Conservation (phyloP, 2,888 invertebrate species). For the Junonia oenone region DNA sequence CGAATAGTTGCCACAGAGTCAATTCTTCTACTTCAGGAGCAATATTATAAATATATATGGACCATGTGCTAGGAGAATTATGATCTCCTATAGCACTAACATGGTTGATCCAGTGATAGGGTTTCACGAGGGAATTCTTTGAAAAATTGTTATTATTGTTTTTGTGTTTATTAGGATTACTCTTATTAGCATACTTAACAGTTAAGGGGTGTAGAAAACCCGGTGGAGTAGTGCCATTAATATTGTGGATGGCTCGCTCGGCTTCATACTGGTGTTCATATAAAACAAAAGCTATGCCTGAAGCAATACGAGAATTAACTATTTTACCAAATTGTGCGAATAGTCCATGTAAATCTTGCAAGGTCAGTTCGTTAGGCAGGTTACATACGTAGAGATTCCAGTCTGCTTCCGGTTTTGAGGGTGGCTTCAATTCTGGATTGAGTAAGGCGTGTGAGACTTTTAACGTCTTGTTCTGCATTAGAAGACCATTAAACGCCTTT, state of each 20-base stretch:
- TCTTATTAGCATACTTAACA: slow-evolving; percentile 80
- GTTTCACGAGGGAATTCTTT: slow-evolving; percentile 67
- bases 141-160: slow-evolving; percentile 72
- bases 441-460: slow-evolving; percentile 76
- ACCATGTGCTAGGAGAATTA: slow-evolving; percentile 74
- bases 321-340: slow-evolving; percentile 79
- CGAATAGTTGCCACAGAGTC: slow-evolving; percentile 75
- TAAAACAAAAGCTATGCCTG: slow-evolving; percentile 77
- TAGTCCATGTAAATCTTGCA: slow-evolving; percentile 76
- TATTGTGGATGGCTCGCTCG: slow-evolving; percentile 71
- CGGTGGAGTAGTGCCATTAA: slow-evolving; percentile 71
- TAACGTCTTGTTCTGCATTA: slow-evolving; percentile 78
- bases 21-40: slow-evolving; percentile 75
- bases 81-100: slow-evolving; percentile 73
- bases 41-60: slow-evolving; percentile 77
- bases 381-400: slow-evolving; percentile 80
- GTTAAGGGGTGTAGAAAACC: slow-evolving; percentile 77
- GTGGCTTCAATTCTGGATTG: slow-evolving; percentile 73
- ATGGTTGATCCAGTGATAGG: slow-evolving; percentile 75
- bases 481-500: slow-evolving; percentile 74
- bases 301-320: slow-evolving; percentile 77
- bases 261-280: slow-evolving; percentile 76
- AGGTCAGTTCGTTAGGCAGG: slow-evolving; percentile 78
- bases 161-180: slow-evolving; percentile 75
- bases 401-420: slow-evolving; percentile 76